Percentiles rank a stretch among this genome's conserved stretches.
Conservation (phyloP, 1,140 invertebrate genomes). For the Drosophila kohkoa region DNA sequence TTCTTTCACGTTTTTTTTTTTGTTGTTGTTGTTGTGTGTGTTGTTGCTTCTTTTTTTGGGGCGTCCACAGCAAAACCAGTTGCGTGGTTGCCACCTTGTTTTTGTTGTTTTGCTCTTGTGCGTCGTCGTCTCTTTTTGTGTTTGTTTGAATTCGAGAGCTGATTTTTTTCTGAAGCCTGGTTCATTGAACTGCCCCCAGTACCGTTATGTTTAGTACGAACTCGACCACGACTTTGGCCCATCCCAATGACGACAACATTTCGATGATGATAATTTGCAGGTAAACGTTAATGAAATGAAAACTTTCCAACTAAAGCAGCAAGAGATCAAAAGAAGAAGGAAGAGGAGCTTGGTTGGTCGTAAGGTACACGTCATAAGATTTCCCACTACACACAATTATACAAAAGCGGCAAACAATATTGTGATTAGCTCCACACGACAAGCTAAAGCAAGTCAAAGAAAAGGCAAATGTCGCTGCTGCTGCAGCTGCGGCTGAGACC, state of each 20-base stretch:
- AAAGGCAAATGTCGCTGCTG: conserved; percentile 2
- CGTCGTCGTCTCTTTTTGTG: conserved; percentile 29
- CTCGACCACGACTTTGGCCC: conserved; percentile 30
- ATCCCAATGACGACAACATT: conserved; percentile 23
- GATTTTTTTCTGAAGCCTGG: conserved; percentile 25
- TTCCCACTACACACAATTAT: conserved; percentile 31
- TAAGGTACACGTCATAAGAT: conserved; percentile 66
- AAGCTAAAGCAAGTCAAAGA: conserved; percentile 1
- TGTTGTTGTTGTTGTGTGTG: not conserved
- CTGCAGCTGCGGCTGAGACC: conserved; percentile 15
- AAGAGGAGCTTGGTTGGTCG: not conserved
- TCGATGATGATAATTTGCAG: conserved; percentile 65
- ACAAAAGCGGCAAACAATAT: conserved; percentile 22
- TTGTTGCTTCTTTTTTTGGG: conserved; percentile 36
- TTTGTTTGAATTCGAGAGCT: conserved; percentile 41
- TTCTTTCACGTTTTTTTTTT: conserved; percentile 12
- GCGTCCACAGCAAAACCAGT: conserved; percentile 44
- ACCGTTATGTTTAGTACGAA: conserved; percentile 39
- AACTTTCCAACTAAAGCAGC: conserved; percentile 14
- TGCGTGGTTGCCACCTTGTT: conserved; percentile 40
- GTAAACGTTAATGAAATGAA: conserved; percentile 62
- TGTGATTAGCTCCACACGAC: conserved; percentile 49
- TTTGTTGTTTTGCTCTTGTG: conserved; percentile 39
- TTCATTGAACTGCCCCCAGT: conserved; percentile 46
- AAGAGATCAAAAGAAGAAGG: not conserved